Evolutionary conservation across 2,888 invertebrate genomes (phyloP).

Genomic region (Eupelmus urozonus): DNA sequence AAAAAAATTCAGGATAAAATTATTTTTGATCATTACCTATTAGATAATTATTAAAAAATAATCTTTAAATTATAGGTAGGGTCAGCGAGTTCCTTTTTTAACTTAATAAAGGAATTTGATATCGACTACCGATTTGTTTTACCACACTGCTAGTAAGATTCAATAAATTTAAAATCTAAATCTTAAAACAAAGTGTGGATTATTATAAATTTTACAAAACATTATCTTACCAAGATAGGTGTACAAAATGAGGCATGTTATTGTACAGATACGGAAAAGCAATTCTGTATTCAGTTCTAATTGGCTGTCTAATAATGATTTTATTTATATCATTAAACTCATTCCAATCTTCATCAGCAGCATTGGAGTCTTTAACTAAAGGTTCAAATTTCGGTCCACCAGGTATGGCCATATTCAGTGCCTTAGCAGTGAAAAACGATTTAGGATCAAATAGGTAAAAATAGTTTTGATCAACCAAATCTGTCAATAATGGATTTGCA

Average conservation of each 20-base stretch:
- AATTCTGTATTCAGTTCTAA: constrained; percentile 98
- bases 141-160: constrained; percentile 82
- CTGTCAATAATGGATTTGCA: constrained; percentile 98
- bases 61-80: constrained; percentile 76
- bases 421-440: constrained; percentile 99
- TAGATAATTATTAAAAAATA: constrained; percentile 19
- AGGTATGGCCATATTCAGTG: constrained; percentile 99
- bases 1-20: too few relatives aligned
- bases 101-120: constrained; percentile 79
- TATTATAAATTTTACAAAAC: not conserved
- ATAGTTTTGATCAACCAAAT: constrained; percentile 98
- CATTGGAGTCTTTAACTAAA: constrained; percentile 97
- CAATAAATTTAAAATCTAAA: constrained; percentile 64
- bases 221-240: constrained; percentile 93
- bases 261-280: constrained; percentile 99
- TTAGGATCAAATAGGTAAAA: constrained; percentile 99
- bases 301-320: constrained; percentile 98
- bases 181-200: constrained; percentile 77
- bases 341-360: constrained; percentile 99
- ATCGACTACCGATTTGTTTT: constrained; percentile 78
- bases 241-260: constrained; percentile 98
- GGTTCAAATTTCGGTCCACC: constrained; percentile 99
- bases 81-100: constrained; percentile 80
- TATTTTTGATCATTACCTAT: too few relatives aligned
- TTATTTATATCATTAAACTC: constrained; percentile 99